Evolutionary conservation across 2,888 invertebrate genomes (phyloP).

Genomic region (Microdon myrmicae): DNA sequence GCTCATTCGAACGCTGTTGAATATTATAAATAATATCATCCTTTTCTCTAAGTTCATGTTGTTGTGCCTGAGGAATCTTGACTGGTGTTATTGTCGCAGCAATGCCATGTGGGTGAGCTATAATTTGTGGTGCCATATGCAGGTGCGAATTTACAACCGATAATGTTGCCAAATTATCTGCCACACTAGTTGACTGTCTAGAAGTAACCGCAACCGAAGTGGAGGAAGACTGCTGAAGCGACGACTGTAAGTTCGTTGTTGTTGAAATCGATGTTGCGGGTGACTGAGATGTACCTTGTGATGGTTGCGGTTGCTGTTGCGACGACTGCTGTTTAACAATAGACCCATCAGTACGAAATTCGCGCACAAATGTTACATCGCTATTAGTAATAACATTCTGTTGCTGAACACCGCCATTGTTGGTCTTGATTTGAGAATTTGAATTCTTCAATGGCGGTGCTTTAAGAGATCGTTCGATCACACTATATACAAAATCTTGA

Average conservation of each 20-base stretch:
- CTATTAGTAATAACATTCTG: slow-evolving; percentile 54
- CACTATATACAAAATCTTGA: slow-evolving; percentile 83
- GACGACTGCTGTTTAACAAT: slow-evolving; percentile 59
- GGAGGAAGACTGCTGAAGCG: slow-evolving; percentile 33
- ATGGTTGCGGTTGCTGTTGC: slow-evolving; percentile 41
- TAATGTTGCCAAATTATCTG: slow-evolving; percentile 73
- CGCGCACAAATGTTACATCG: slow-evolving; percentile 66
- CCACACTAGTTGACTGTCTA: slow-evolving; percentile 46
- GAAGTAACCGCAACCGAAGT: slow-evolving; percentile 10
- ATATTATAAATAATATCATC: slow-evolving; percentile 64
- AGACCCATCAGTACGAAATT: slow-evolving; percentile 65
- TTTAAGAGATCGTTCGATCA: slow-evolving; percentile 84
- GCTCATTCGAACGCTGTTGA: slow-evolving; percentile 67
- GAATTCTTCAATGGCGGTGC: slow-evolving; percentile 60
- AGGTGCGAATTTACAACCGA: slow-evolving; percentile 73
- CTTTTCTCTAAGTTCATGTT: slow-evolving; percentile 61
- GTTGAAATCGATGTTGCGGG: slow-evolving; percentile 37
- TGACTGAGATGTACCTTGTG: slow-evolving; percentile 26
- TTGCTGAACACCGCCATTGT: slow-evolving; percentile 48
- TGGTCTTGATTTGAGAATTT: slow-evolving; percentile 32
- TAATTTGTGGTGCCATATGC: slow-evolving; percentile 58
- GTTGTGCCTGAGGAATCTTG: slow-evolving; percentile 50
- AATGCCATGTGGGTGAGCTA: slow-evolving; percentile 65
- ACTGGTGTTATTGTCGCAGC: slow-evolving; percentile 77
- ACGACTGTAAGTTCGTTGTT: slow-evolving; percentile 30